These are phyloP conservation scores for Drosophila biarmipes DNA, from an alignment of 1,140 invertebrate species.

Conservation along the genomic window DNA sequence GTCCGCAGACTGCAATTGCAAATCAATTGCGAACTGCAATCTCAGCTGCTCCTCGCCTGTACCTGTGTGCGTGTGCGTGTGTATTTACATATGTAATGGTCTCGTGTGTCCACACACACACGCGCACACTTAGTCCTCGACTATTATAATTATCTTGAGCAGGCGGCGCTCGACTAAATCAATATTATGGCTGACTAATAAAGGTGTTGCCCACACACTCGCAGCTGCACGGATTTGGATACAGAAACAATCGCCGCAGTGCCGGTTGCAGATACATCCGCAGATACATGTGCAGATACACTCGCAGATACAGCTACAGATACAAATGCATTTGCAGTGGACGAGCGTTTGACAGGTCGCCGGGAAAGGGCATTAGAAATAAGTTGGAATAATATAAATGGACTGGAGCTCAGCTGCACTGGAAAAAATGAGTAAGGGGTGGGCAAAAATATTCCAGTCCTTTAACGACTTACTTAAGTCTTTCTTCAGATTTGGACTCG, in stretches of 20 bases:
- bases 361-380: slow-evolving; percentile 49
- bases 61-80: slow-evolving; percentile 9
- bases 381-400: slow-evolving; percentile 50
- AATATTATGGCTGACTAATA: slow-evolving; percentile 75
- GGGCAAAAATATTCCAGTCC: too few relatives aligned
- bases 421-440: background rate
- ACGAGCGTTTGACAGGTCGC: slow-evolving; percentile 40
- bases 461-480: too few relatives aligned
- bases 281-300: slow-evolving; percentile 17
- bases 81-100: slow-evolving; percentile 61
- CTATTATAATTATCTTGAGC: slow-evolving; percentile 76
- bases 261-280: slow-evolving; percentile 9
- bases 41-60: slow-evolving; percentile 19
- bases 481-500: too few relatives aligned
- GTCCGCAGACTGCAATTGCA: slow-evolving; percentile 72
- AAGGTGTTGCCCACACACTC: slow-evolving; percentile 53
- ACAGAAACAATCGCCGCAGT: slow-evolving; percentile 29
- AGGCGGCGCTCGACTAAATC: slow-evolving; percentile 76
- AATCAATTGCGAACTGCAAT: slow-evolving; percentile 66
- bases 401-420: slow-evolving; percentile 9
- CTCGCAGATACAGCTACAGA: slow-evolving; percentile 10
- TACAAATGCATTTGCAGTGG: slow-evolving; percentile 31
- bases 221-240: slow-evolving; percentile 9
- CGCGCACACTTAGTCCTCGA: slow-evolving; percentile 7
- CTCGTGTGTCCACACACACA: slow-evolving; percentile 22